phyloP scores from a whole-genome alignment of 1,140 invertebrate species.

The Rhyzopertha dominica region DNA sequence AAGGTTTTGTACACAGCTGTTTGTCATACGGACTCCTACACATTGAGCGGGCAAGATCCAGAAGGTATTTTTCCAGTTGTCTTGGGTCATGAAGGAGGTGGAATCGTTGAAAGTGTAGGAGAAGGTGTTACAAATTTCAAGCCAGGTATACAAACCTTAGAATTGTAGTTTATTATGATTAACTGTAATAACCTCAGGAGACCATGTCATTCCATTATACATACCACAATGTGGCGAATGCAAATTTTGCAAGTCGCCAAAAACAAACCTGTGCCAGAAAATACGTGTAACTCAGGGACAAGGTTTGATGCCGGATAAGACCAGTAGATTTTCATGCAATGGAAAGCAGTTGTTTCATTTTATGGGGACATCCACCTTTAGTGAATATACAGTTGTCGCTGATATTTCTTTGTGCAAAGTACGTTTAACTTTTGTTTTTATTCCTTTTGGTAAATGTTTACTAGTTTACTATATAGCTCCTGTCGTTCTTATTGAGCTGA shows the following conservation, averaged over 20 bases:
- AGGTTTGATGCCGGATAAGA: conserved; percentile 96
- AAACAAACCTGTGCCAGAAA: conserved; percentile 96
- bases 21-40: conserved; percentile 98
- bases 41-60: conserved; percentile 84
- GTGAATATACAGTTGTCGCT: conserved; percentile 95
- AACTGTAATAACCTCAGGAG: conserved; percentile 56
- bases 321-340: conserved; percentile 85
- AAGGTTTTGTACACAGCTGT: conserved; percentile 82
- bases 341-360: conserved; percentile 89
- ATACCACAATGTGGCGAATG: conserved; percentile 95
- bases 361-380: conserved; percentile 98
- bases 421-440: conserved; percentile 18
- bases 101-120: conserved; percentile 94
- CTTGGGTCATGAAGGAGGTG: conserved; percentile 91
- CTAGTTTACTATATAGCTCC: too few species aligned
- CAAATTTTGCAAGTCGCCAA: conserved; percentile 92
- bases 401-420: conserved; percentile 92
- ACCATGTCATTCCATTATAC: conserved; percentile 95
- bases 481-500: too few species aligned
- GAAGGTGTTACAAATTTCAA: conserved; percentile 85
- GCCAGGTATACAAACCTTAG: conserved; percentile 53
- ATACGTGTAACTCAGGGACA: conserved; percentile 83
- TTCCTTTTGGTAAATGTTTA: not conserved
- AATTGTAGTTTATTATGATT: too few species aligned
- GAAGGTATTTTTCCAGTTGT: conserved; percentile 93